Evolutionary conservation across 2,888 invertebrate genomes (phyloP), one percentile per base, ranked within the genome.

Genomic region (Sicus ferrugineus): DNA sequence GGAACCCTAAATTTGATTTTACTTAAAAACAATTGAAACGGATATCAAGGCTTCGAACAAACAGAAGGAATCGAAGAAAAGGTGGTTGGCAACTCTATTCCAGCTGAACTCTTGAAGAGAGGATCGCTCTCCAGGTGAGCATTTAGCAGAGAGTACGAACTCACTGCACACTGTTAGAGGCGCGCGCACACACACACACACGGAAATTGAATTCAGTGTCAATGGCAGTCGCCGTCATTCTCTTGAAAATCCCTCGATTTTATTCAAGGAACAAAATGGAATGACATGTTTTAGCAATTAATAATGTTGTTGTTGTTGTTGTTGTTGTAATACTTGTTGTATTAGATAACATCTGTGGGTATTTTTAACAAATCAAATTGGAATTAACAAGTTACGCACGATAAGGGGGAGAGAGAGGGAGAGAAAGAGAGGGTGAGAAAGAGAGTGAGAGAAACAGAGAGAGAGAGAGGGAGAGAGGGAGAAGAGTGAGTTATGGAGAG

Each of bases 141-240:
- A n/a, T n/a, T n/a, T n/a, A n/a, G n/a, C n/a, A n/a, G n/a, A n/a
- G n/a, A n/a, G n/a, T n/a, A n/a, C n/a, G n/a, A 38, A 59, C 23
- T 34, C 38, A 7, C 21, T 38, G 21, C 19, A 23, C 6, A 16
- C 59, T 61, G 11, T 14, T 19, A 26, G 1, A 4, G 21, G 61
- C 16, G n/a, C n/a, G n/a, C n/a, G 42, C 7, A 14, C 34, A 9
- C 9, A 34, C 9, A 34, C 9, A 34, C 34, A 67, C 42, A 48
- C 58, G 59, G 59, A 59, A 59, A 67, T 67, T 58, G 48, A 67
- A 67, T 67, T 67, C 67, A 48, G 58, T 67, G 58, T 67, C 67
- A 59, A 67, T 67, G 67, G 59, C 56, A 58, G 30, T 48, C 50
- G 31, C 31, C 38, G 54, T 54, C 28, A 30, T 67, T 30, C 26